phyloP scores from a whole-genome alignment of 92 coral and sea anemone species.

The Actinernus sp. region DNA sequence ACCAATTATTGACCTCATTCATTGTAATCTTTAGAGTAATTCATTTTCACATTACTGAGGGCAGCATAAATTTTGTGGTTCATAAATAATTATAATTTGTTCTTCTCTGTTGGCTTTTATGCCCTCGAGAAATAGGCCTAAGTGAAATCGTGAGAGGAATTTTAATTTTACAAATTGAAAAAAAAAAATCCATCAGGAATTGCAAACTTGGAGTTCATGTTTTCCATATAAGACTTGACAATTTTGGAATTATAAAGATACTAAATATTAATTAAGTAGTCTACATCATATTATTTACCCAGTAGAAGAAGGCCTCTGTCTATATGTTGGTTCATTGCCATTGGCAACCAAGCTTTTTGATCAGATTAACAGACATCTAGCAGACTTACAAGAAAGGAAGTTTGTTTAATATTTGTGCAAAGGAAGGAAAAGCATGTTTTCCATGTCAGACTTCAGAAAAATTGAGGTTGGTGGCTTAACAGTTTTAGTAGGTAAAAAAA shows the following conservation, averaged over 20 bases:
- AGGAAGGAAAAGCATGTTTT: not conserved
- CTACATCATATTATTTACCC: not conserved
- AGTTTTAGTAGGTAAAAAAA: too few relatives aligned
- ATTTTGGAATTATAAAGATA: not conserved
- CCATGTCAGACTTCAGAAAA: not conserved
- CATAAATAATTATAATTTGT: too few relatives aligned
- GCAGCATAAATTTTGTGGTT: not conserved
- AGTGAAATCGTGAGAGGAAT: too few relatives aligned
- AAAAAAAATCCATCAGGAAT: too few relatives aligned
- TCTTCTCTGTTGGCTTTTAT: too few relatives aligned
- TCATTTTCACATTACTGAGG: not conserved
- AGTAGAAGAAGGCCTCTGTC: not conserved
- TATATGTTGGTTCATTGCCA: not conserved
- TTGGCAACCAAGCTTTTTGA: constrained; percentile 2
- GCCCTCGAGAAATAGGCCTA: too few relatives aligned
- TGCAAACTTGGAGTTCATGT: too few relatives aligned
- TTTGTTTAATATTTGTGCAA: not conserved
- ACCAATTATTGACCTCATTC: constrained; percentile 1
- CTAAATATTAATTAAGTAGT: constrained; percentile 1
- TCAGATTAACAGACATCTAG: not conserved
- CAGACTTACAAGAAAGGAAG: not conserved
- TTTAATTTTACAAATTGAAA: too few relatives aligned
- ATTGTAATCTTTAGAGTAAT: too few relatives aligned
- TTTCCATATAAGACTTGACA: too few relatives aligned
- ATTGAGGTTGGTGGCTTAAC: not conserved